A percentile compares a stretch with the other conserved stretches of the same genome.
These are phyloP conservation scores for Lysandra coridon DNA, from an alignment of 2,888 invertebrate genomes.

Conservation along the genomic window DNA sequence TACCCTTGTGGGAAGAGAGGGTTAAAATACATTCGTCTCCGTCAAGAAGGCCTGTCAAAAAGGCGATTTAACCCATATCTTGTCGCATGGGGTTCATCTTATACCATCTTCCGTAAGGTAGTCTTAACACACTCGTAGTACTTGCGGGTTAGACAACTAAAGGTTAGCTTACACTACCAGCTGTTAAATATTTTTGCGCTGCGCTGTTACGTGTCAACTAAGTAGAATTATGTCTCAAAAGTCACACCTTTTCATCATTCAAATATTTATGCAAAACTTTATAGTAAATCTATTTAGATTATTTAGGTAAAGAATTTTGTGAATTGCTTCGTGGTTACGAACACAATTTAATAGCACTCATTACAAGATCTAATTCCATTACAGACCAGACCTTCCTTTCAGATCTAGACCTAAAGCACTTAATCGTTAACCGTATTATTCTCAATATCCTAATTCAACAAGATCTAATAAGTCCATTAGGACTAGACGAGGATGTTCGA, in stretches of 20 bases:
- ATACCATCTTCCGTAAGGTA: not conserved
- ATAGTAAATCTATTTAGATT: too few species aligned
- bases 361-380: not conserved
- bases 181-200: not conserved
- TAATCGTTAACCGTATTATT: not conserved
- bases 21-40: slow-evolving; percentile 17
- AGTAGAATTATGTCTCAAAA: not conserved
- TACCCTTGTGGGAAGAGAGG: not conserved
- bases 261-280: not conserved
- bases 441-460: not conserved
- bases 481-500: not conserved
- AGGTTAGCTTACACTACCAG: not conserved
- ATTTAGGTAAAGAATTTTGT: too few species aligned
- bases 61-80: slow-evolving; percentile 23
- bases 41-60: slow-evolving; percentile 13
- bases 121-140: not conserved
- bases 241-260: not conserved
- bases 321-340: too few species aligned
- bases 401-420: not conserved
- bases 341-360: not conserved
- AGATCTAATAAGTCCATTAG: slow-evolving; percentile 12
- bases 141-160: not conserved
- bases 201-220: not conserved
- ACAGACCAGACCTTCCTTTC: not conserved
- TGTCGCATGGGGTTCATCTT: not conserved